Evolutionary conservation across 2,797 vertebrate genomes (phyloP), one percentile per base, ranked within the genome.

Genomic region (Parauchenoglanis punctatus): DNA sequence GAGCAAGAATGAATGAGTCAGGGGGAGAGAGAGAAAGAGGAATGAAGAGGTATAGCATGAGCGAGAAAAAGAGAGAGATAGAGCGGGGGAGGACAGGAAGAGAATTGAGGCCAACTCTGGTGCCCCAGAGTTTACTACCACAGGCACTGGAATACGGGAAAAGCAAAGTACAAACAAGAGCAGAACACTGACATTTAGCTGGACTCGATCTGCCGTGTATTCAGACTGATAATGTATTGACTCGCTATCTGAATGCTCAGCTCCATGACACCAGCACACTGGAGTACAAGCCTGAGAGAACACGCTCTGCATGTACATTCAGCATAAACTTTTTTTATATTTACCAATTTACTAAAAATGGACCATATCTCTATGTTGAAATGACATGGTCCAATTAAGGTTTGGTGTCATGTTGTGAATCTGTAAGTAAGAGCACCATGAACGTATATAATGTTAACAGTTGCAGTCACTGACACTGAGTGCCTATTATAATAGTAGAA

Each of bases 151-250:
- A 85, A 86, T 75, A 81, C 65, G 44, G 65, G 73, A 87, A 90
- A 87, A 84, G 87, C 89, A 88, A 86, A 89, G 87, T 91, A 91
- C 90, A 91, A 91, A 89, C 88, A 89, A 84, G 90, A 89, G 72
- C 89, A 87, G 87, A 90, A 86, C 90, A 84, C 56, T 91, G 91
- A 92, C 91, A 93, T 92, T 93, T 91, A 89, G 73, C 90, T 88
- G 89, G 78, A 89, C 90, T 90, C 78, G 84, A 84, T 89, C 46
- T 88, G 89, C 84, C 83, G 76, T 88, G 88, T 84, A 90, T 90
- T 89, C 77, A 81, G 70, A 86, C 90, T 87, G 83, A 89, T 78
- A 87, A 90, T 84, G 85, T 70, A 77, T 76, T 75, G 83, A 84
- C 87, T 89, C 68, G n/a, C 80, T 77, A 68, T 68, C 81, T 40